These are phyloP conservation scores for Prosapia bicincta DNA, from an alignment of 2,888 invertebrate genomes.

Conservation along the genomic window DNA sequence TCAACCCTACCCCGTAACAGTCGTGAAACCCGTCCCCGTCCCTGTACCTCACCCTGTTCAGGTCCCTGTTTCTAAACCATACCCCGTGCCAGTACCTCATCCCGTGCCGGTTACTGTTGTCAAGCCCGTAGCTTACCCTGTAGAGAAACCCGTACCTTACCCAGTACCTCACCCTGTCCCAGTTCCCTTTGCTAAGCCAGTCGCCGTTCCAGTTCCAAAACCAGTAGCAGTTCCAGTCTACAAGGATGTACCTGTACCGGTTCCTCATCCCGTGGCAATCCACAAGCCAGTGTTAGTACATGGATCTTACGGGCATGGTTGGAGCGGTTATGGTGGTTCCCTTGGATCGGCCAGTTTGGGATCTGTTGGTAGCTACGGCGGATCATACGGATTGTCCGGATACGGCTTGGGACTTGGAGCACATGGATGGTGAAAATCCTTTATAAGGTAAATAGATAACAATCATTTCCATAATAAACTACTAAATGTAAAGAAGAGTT, in stretches of 20 bases:
- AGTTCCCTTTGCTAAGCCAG: constrained; percentile 49
- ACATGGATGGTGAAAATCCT: background rate
- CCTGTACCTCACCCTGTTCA: constrained; percentile 37
- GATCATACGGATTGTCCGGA: background rate
- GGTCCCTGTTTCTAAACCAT: constrained; percentile 38
- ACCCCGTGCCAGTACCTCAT: constrained; percentile 36
- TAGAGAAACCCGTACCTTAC: constrained; percentile 47
- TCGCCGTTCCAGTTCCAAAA: constrained; percentile 49
- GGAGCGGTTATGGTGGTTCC: background rate
- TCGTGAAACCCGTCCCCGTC: constrained; percentile 39
- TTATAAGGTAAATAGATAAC: background rate
- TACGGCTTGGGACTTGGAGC: background rate
- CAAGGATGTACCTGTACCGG: constrained; percentile 52
- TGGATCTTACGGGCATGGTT: background rate
- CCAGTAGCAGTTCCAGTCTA: constrained; percentile 49
- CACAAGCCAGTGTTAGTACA: constrained; percentile 18
- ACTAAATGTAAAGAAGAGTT: too few species aligned
- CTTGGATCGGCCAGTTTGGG: background rate
- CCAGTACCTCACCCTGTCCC: constrained; percentile 48
- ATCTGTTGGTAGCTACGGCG: background rate
- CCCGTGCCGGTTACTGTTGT: constrained; percentile 50
- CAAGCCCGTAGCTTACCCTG: constrained; percentile 46
- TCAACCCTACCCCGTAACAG: constrained; percentile 41
- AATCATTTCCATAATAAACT: too few species aligned
- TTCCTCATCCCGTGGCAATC: constrained; percentile 41